Percentiles rank a stretch among this genome's conserved stretches.
These are phyloP conservation scores for Brachionus plicatilis DNA, from an alignment of 1,140 invertebrate species.

Conservation along the genomic window DNA sequence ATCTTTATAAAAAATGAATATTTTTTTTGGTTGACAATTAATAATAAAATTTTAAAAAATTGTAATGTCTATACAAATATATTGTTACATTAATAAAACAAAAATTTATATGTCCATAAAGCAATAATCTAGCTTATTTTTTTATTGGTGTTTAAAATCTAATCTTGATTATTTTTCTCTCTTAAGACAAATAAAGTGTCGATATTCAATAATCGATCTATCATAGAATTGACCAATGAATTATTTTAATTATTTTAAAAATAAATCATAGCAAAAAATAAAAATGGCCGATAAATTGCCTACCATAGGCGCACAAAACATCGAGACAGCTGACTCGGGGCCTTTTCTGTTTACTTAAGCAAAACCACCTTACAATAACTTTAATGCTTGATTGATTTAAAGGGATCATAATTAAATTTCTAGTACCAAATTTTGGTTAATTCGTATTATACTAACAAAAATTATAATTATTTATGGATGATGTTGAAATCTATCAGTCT, in stretches of 20 bases:
- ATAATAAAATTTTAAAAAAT: too few relatives aligned
- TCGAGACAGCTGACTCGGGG: neutral
- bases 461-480: conserved; percentile 3
- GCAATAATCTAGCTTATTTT: neutral
- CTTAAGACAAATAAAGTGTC: neutral
- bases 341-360: neutral
- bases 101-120: too few relatives aligned
- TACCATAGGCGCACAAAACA: neutral
- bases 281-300: neutral
- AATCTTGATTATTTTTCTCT: neutral
- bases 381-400: conserved; percentile 12
- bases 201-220: neutral
- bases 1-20: too few relatives aligned
- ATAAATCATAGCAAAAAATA: neutral
- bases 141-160: neutral
- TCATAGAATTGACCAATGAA: neutral
- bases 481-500: conserved; percentile 3
- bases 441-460: neutral
- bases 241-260: neutral
- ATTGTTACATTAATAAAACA: too few relatives aligned
- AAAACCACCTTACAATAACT: neutral
- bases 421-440: neutral
- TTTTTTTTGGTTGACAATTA: too few relatives aligned
- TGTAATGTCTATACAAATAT: too few relatives aligned
- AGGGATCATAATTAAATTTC: neutral